phyloP scores from a whole-genome alignment of 2,797 vertebrate genomes.

The Tenualosa thibaudeaui region DNA sequence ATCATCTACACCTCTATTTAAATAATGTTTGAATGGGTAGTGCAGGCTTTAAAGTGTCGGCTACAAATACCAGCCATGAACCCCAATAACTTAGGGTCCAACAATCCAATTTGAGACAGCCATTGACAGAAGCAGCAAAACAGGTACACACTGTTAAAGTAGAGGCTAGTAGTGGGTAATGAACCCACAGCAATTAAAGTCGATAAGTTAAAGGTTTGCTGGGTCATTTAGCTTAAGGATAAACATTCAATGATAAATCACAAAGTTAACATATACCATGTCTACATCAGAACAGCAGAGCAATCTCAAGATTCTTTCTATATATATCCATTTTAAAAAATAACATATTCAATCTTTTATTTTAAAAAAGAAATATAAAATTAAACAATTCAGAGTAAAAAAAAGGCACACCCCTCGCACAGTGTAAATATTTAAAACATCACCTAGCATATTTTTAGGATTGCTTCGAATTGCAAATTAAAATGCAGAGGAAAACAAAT shows the following conservation, averaged over 20 bases:
- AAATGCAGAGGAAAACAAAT: conserved; percentile 41
- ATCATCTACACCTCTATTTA: not conserved
- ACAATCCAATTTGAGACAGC: not conserved
- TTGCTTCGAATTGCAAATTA: conserved; percentile 41
- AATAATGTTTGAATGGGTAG: not conserved
- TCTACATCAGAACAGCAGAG: conserved; percentile 44
- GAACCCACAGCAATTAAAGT: conserved; percentile 12
- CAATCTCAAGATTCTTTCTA: conserved; percentile 50
- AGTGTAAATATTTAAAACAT: conserved; percentile 84
- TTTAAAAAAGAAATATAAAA: conserved; percentile 75
- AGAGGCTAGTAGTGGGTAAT: conserved; percentile 5
- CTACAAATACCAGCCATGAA: not conserved
- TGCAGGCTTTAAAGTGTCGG: not conserved
- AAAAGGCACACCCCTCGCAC: conserved; percentile 95
- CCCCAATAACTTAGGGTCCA: not conserved
- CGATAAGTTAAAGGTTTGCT: conserved; percentile 14
- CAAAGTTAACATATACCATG: conserved; percentile 45
- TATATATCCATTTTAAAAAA: conserved; percentile 69
- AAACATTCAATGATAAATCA: conserved; percentile 40
- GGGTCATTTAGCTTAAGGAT: conserved; percentile 33
- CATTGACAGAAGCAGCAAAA: conserved; percentile 17
- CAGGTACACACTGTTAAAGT: conserved; percentile 7
- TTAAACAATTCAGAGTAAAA: conserved; percentile 76
- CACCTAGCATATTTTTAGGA: conserved; percentile 43
- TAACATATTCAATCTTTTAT: conserved; percentile 67